A percentile compares a stretch with the other conserved stretches of the same genome.
These are phyloP conservation scores for Pseudomyrmex flavicornis DNA, from an alignment of 1,140 invertebrate species.

Conservation along the genomic window DNA sequence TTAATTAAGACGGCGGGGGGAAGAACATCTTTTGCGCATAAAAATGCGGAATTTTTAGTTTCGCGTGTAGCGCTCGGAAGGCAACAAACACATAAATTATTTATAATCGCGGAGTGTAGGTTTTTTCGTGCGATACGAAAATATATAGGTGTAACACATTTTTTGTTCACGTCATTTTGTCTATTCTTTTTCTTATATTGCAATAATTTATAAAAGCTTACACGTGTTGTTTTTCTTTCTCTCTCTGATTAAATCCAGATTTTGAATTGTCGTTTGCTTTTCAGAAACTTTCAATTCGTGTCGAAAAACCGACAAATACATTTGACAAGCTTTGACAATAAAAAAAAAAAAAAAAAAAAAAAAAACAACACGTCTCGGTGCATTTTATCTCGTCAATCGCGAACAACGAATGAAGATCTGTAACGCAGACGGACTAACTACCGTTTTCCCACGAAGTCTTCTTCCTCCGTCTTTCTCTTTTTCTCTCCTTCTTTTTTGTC, in stretches of 20 bases:
- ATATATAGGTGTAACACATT: too few species aligned
- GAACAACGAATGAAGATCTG: conserved; percentile 65
- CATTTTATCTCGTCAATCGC: not conserved
- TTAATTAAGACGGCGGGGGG: not conserved
- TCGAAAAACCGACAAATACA: not conserved
- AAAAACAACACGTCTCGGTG: not conserved
- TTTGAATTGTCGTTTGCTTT: not conserved
- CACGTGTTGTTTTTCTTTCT: not conserved
- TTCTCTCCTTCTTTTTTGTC: conserved; percentile 24
- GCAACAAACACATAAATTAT: too few species aligned
- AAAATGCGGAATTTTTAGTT: not conserved
- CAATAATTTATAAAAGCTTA: not conserved
- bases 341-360: not conserved
- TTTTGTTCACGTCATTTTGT: too few species aligned
- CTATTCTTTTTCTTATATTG: not conserved
- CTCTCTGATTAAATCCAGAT: not conserved
- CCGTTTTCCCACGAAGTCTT: conserved; percentile 70
- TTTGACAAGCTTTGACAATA: not conserved
- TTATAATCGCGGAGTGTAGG: too few species aligned
- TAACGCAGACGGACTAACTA: conserved; percentile 25
- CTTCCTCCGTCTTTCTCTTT: conserved; percentile 39
- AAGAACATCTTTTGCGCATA: not conserved
- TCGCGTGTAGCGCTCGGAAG: too few species aligned
- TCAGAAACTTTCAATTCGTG: not conserved
- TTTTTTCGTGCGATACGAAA: too few species aligned